Base-by-base conservation (phyloP, 2,888 invertebrate species). In the Dicycla oo region DNA sequence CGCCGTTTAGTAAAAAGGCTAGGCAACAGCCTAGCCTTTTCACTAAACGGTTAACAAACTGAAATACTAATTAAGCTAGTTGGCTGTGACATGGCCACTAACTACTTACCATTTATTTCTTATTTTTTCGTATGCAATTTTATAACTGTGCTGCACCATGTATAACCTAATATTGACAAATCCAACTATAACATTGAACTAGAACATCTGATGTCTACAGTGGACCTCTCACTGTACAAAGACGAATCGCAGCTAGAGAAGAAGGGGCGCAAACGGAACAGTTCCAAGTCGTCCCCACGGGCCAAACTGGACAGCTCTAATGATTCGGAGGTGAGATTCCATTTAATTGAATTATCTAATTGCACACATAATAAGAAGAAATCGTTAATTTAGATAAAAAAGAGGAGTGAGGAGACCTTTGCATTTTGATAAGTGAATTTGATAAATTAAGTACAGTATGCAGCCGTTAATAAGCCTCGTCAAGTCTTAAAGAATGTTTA, bases 161-260 rank as follows among this genome's bases (percentile, higher is more conserved):
- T 70, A 70, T 30, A 13, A 40, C 15, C 15, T 13, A 56, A 71
- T 56, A 70, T 57, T 69, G 30, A 65, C 47, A 54, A 72, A 45
- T 6, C 20, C 62, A 57, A 84, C 64, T 69, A 49, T 70, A 66
- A 72, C 40, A 71, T 69, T 69, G 60, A 75, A 61, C 51, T 80
- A 69, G 82, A 73, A 53, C 57, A 78, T 81, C 80, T 81, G 71
- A 56, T 68, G 66, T 82, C 69, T 82, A 75, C 94, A 98, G 98
- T 98, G 96, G 98, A 98, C 91, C 96, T 98, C 62, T 98, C 98
- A 20, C 95, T 98, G 64, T 98, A 97, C 94, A 98, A 97, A 91
- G 98, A 98, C 91, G 98, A 98, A 93, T 97, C 98, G 72, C 98
- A 98, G 92, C 93, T 98, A 80, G 97, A 97, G 89, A 97, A 97